Evolutionary conservation across 2,797 vertebrate species (phyloP), one percentile per base, ranked within the genome.

Genomic region (Anguilla megastoma): DNA sequence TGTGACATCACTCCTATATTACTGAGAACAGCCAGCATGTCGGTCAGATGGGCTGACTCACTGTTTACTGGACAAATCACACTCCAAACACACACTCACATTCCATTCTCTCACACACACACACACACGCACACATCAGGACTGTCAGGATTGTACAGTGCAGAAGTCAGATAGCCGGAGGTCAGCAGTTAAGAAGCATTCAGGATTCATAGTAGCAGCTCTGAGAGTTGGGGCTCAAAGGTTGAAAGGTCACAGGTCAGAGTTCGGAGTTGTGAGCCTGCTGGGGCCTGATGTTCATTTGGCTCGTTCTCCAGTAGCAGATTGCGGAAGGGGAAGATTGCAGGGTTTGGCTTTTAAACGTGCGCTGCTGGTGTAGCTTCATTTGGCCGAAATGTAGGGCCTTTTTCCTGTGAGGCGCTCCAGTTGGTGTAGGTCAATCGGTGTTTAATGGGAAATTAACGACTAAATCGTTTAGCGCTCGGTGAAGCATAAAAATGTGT

Each of bases 61-160:
- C n/a, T 24, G 48, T 56, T 54, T 8, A 24, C 27, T n/a, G 3
- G 21, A 50, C 3, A 50, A 56, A 71, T 30, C 18, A 21, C 41
- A 33, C 63, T 21, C 33, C 63, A 50, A 21, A 69, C 27, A 33
- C 69, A 80, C 54, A 74, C 84, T 21, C 21, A 2, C 48, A 7
- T n/a, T n/a, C n/a, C 50, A 41, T 41, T 52, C 50, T 52, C 50
- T 7, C 50, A 87, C 79, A 87, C 60, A 50, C 86, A 71, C n/a
- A 33, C 79, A 84, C 21, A 24, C 63, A 54, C 87, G 69, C 41
- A 86, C 21, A 30, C 85, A 27, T 18, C 36, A 24, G 41, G 36
- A 58, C 66, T 30, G 27, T 30, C 6, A 8, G 27, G 8, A 30
- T 71, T 7, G 27, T 30, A 27, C 6, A 1, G 27, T 71, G 66